Conservation (phyloP, 35 echinoderm and acorn worm species). For the Heliocidaris erythrogramma region DNA sequence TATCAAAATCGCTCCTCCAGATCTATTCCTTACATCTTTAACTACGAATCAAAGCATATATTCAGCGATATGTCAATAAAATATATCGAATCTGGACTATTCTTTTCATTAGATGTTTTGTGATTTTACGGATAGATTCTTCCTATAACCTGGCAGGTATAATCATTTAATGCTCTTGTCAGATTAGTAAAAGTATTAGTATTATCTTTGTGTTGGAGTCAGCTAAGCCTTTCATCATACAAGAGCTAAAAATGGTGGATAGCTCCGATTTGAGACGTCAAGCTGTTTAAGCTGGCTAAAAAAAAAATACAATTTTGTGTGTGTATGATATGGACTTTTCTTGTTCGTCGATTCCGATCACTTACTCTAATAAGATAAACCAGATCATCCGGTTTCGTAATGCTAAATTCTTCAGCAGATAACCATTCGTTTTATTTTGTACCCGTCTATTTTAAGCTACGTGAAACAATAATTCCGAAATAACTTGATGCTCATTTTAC, state of each 20-base stretch:
- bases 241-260: neutral
- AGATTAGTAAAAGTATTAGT: neutral
- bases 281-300: neutral
- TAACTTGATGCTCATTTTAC: no score
- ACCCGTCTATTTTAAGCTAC: no score
- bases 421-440: neutral
- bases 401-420: neutral
- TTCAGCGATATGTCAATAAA: no score
- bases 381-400: neutral
- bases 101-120: neutral
- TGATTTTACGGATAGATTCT: neutral
- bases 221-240: neutral
- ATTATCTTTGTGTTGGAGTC: neutral
- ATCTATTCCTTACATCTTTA: no score
- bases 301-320: no score
- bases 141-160: neutral
- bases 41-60: no score
- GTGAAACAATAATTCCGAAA: no score
- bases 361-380: conserved; percentile 12
- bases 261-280: neutral
- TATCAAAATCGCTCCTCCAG: no score
- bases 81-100: no score
- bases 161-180: neutral
- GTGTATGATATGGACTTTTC: neutral
- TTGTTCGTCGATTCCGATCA: neutral